Conservation (phyloP, 1,140 invertebrate genomes). For the Tenebrio molitor region DNA sequence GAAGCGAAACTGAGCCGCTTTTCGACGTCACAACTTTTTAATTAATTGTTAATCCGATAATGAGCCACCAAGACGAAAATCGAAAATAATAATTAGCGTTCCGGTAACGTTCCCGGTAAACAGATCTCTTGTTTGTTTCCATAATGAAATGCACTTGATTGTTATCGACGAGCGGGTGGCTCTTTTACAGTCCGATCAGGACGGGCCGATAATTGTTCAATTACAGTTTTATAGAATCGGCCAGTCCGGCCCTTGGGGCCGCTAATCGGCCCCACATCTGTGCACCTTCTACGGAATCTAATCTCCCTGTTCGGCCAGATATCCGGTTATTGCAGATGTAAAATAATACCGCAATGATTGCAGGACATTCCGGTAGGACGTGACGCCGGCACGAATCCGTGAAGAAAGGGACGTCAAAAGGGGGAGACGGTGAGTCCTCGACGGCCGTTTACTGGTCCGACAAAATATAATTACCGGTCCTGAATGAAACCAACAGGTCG, state of each 20-base stretch:
- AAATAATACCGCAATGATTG: conserved; percentile 58
- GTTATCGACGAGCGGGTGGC: too few relatives aligned
- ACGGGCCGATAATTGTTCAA: conserved; percentile 29
- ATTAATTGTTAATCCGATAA: too few relatives aligned
- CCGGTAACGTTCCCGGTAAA: too few relatives aligned
- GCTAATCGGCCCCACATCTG: conserved; percentile 53
- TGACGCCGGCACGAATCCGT: conserved; percentile 51
- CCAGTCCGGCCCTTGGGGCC: neutral
- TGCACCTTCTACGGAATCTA: conserved; percentile 54
- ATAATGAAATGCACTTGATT: too few relatives aligned
- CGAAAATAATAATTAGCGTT: too few relatives aligned
- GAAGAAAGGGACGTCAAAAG: conserved; percentile 28
- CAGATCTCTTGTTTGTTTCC: too few relatives aligned
- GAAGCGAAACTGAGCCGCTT: too few relatives aligned
- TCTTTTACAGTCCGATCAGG: neutral
- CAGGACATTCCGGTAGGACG: conserved; percentile 52
- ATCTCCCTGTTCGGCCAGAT: conserved; percentile 48
- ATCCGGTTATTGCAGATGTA: conserved; percentile 56
- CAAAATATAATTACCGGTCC: conserved; percentile 55
- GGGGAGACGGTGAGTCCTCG: neutral
- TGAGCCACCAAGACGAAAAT: too few relatives aligned
- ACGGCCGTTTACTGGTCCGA: conserved; percentile 38
- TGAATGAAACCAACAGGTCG: conserved; percentile 60
- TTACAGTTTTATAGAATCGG: conserved; percentile 41
- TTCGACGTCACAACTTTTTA: too few relatives aligned